Conservation (phyloP, 2,797 vertebrate species). For the Delichon dasypus region DNA sequence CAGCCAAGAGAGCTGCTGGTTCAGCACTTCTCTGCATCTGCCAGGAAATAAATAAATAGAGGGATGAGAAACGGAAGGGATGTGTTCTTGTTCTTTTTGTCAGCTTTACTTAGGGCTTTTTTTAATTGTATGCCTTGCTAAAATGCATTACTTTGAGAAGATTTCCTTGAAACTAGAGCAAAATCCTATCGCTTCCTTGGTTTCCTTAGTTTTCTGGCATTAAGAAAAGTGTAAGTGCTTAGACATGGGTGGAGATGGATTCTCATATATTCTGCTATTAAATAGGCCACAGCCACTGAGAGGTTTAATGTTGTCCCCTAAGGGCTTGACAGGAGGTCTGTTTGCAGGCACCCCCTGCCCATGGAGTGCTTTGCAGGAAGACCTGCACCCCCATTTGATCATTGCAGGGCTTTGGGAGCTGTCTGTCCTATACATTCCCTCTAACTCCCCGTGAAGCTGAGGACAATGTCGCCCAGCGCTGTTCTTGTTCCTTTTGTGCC, state of each 20-base stretch:
- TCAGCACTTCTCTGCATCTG: conserved; percentile 60
- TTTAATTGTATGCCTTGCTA: not conserved
- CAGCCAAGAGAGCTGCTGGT: conserved; percentile 58
- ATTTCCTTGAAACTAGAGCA: not conserved
- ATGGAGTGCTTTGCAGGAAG: not conserved
- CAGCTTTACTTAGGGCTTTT: conserved; percentile 1
- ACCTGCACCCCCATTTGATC: not conserved
- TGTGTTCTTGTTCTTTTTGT: conserved; percentile 38
- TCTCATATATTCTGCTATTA: not conserved
- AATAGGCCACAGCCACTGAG: not conserved
- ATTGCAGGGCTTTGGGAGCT: not conserved
- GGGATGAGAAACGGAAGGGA: conserved; percentile 48
- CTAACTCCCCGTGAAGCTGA: not conserved
- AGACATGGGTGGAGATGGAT: not conserved
- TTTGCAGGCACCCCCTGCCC: not conserved
- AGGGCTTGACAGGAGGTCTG: not conserved
- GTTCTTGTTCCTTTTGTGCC: not conserved
- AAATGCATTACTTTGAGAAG: conserved; percentile 6
- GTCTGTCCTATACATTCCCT: not conserved
- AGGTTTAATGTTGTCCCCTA: not conserved
- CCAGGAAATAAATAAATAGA: conserved; percentile 61
- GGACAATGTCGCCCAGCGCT: not conserved
- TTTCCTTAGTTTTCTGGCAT: not conserved
- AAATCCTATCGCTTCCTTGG: not conserved
- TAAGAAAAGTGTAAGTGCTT: not conserved